Base-by-base conservation (phyloP, 2,113 vertebrate genomes). In the Tauraco erythrolophus region DNA sequence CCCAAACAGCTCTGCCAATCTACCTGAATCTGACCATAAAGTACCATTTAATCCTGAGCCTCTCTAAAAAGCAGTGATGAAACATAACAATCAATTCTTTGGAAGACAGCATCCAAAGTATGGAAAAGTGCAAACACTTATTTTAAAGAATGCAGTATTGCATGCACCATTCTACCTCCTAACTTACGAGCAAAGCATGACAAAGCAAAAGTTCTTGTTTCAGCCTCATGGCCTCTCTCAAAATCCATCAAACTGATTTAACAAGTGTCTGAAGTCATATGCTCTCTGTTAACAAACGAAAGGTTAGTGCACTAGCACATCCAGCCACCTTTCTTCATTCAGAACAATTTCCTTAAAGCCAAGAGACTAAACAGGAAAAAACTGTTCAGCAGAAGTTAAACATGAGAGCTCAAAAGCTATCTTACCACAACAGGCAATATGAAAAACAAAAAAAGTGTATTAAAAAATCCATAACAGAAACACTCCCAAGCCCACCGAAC, bases 201-300 rank as follows among this genome's bases (percentile, higher is more conserved):
- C 88, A 94, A 93, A 97, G 87, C 96, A 92, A 54, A 89, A 93
- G 77, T 80, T 96, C 97, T 84, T 96, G 94, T 95, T 96, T 95
- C 90, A 97, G 96, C 95, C 86, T 96, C 92, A 12, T 82, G 92
- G 84, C 84, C 93, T 92, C 79, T 94, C 65, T 82, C 86, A 88
- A 94, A 95, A 95, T 81, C 79, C 48, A 90, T 51, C 61, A 66
- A 86, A 85, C 84, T 71, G 79, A 92, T 87, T 97, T 93, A 92
- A 83, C 74, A 69, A 78, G 66, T 75, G 53, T 84, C 82, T 89
- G 48, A 48, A 8, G 35, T 30, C 78, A 83, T 18, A 51, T 57
- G 80, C 82, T 94, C 72, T 89, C n/a, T 41, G 76, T 69, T 48
- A 22, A 89, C 77, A 68, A 95, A 91, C 2, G 33, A 88, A 95